Base-by-base conservation (phyloP, 2,113 vertebrate genomes). In the Alligator sinensis region DNA sequence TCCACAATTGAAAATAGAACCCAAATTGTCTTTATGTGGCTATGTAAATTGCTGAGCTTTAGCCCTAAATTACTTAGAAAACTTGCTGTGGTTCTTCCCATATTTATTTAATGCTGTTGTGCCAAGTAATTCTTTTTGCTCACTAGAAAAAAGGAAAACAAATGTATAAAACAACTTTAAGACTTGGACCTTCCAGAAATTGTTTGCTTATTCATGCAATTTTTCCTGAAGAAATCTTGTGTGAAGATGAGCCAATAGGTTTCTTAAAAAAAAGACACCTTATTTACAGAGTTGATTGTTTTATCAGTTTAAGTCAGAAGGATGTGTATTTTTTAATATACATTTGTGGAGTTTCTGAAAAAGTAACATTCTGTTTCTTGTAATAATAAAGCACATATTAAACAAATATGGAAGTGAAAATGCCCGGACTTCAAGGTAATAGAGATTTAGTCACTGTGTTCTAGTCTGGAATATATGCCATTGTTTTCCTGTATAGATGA, bases 401-500 rank as follows among this genome's bases (percentile, higher is more conserved):
- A 80, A 66, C 27, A n/a, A 15, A 15, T 24, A 7, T 16, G 63
- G 14, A 28, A 66, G 27, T 66, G 4, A 17, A 70, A 38, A 72
- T 34, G 19, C 5, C 19, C 30, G 22, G 68, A 30, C 13, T 34
- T 38, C 30, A 30, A 78, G 10, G 10, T 2, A 7, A 0, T 64
- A 25, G 0, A 7, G 11, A 5, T 5, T n/a, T 55, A 0, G 15
- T 17, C 28, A 17, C 12, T 15, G 15, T 22, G 27, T 82, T 24
- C 2, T 74, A 1, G 0, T 60, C 62, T 74, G 86, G 54, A 74
- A 54, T n/a, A 2, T 11, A 2, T 10, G n/a, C 10, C 18, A 21
- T 47, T 14, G 38, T 72, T 18, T 18, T 72, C n/a, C 10, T 72
- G 21, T 34, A 21, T 72, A 72, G 68, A 34, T 38, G 68, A 12